Evolutionary conservation across 2,888 invertebrate species (phyloP), one percentile per base, ranked within the genome.

Genomic region (Deilephila elpenor): DNA sequence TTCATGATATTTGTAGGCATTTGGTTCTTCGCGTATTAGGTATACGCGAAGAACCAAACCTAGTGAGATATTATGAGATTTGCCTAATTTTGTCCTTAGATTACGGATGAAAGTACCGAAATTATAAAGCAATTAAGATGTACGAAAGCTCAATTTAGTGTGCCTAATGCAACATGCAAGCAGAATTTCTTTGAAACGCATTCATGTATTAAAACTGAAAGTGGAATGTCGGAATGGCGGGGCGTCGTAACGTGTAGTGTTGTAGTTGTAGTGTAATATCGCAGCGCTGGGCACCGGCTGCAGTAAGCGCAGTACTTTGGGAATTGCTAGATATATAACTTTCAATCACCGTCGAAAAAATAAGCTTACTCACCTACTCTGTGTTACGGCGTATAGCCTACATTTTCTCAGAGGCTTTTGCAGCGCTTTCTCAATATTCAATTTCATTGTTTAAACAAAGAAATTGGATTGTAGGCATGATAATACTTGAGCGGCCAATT

Each of bases 361-460:
- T 85, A 87, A 86, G 89, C 86, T 84, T 83, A 84, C 78, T 75
- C 64, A 67, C 67, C 67, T 51, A 78, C 81, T 25, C 59, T 44
- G 29, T 64, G 78, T 77, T 79, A 79, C 78, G 80, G 51, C 82
- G 81, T 75, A 78, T 70, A 79, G 64, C 73, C 75, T 78, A 78
- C 75, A 78, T 76, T 73, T 19, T 56, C 64, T 67, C 20, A 7
- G 64, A 56, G 72, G 56, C 29, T 37, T 72, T 64, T 64, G 85
- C 89, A 86, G 87, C 77, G 85, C 83, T 86, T 86, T 88, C 85
- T 88, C 88, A 87, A 89, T 89, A 88, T 91, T 89, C 89, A 86
- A 91, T 91, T 87, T 83, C 86, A 79, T 88, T 91, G 86, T 91
- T 91, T 89, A 89, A 92, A 91, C 89, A 89, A 89, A 84, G 87